Percentiles rank a stretch among this genome's conserved stretches.
phyloP scores from a whole-genome alignment of 1,140 invertebrate genomes.

The Octopus sinensis region DNA sequence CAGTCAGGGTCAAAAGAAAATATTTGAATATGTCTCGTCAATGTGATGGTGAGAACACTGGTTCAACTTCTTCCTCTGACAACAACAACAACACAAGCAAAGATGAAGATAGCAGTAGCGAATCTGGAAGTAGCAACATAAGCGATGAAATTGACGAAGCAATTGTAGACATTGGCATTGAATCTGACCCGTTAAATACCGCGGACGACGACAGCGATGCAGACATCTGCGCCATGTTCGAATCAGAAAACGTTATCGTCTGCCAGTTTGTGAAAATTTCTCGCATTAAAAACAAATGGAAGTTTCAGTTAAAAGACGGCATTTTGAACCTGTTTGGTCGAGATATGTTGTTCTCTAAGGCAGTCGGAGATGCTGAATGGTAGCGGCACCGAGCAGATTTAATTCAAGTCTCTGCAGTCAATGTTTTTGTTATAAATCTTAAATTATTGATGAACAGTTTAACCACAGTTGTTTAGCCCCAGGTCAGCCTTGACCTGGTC shows the following conservation, averaged over 20 bases:
- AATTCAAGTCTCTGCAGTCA: too few relatives aligned
- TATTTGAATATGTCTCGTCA: not conserved
- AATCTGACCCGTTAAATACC: not conserved
- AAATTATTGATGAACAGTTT: too few relatives aligned
- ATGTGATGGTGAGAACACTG: not conserved
- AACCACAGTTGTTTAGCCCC: too few relatives aligned
- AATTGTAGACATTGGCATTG: not conserved
- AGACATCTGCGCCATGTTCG: not conserved
- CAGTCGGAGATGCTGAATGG: slow-evolving; percentile 98
- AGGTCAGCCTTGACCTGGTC: too few relatives aligned
- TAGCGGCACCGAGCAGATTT: slow-evolving; percentile 52
- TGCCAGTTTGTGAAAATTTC: slow-evolving; percentile 71
- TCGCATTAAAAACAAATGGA: slow-evolving; percentile 96
- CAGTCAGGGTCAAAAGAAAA: too few relatives aligned
- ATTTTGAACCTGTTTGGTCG: slow-evolving; percentile 98
- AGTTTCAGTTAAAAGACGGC: slow-evolving; percentile 98
- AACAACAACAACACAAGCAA: not conserved
- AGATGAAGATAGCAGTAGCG: not conserved
- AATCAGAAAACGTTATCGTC: slow-evolving; percentile 1
- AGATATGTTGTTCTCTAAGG: slow-evolving; percentile 98
- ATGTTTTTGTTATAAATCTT: too few relatives aligned
- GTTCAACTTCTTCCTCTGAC: not conserved
- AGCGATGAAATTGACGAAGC: not conserved
- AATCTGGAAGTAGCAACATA: not conserved
- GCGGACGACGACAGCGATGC: not conserved